Evolutionary conservation across 2,113 vertebrate genomes (phyloP).

Genomic region (Pelvicachromis taeniatus): DNA sequence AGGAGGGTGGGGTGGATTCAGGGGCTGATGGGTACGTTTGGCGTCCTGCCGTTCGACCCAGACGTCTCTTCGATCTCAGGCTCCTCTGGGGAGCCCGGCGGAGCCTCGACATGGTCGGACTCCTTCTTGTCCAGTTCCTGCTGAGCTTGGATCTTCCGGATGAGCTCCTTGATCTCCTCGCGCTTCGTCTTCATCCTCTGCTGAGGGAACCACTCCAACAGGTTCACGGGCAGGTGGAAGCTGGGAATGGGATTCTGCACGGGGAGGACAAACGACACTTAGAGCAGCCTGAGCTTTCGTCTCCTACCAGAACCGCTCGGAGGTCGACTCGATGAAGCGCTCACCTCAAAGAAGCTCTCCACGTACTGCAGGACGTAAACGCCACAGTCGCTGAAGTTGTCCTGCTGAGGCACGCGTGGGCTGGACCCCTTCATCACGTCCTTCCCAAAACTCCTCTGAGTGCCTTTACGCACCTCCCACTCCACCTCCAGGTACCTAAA

Average conservation of each 20-base stretch:
- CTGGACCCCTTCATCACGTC: constrained; percentile 95
- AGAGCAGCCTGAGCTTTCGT: background rate
- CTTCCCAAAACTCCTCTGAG: constrained; percentile 89
- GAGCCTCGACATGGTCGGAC: background rate
- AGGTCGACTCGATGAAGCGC: background rate
- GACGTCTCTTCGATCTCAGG: constrained; percentile 59
- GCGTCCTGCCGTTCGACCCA: constrained; percentile 45
- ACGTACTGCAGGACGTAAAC: constrained; percentile 96
- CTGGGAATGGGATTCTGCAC: constrained; percentile 86
- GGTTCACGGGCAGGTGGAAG: constrained; percentile 91
- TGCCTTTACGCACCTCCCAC: constrained; percentile 92
- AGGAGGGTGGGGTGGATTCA: constrained; percentile 48
- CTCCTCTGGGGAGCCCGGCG: constrained; percentile 19
- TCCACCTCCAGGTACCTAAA: constrained; percentile 95
- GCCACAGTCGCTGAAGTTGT: constrained; percentile 98
- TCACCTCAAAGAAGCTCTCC: constrained; percentile 98
- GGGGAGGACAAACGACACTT: background rate
- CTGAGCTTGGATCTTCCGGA: constrained; percentile 83
- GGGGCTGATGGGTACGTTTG: constrained; percentile 64
- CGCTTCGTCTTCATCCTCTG: constrained; percentile 97
- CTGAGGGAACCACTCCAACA: constrained; percentile 92
- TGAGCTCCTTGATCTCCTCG: constrained; percentile 89
- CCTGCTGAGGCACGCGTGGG: constrained; percentile 95
- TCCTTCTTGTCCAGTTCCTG: constrained; percentile 80
- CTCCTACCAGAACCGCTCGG: background rate